Evolutionary conservation across 1,140 invertebrate genomes (phyloP).

Genomic region (Akabosia matsudoensis): DNA sequence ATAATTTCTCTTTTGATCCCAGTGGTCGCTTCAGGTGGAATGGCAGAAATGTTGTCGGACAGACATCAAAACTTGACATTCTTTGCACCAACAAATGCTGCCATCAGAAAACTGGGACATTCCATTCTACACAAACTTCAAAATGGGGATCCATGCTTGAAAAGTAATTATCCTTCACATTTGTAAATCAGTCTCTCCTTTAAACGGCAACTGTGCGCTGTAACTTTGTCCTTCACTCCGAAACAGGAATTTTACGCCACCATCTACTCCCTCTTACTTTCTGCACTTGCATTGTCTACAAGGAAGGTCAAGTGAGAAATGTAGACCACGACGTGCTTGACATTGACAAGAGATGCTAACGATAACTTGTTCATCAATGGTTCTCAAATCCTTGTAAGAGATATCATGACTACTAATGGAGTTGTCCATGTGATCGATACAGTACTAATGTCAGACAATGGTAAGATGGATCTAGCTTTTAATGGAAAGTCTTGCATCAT

Average conservation of each 20-base stretch:
- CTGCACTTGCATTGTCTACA: constrained; percentile 59
- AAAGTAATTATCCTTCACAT: constrained; percentile 41
- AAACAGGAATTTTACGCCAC: constrained; percentile 60
- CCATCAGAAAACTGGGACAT: constrained; percentile 53
- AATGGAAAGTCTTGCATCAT: constrained; percentile 2
- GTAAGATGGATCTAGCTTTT: constrained; percentile 49
- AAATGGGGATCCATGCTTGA: constrained; percentile 49
- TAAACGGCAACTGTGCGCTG: neutral
- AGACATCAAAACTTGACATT: constrained; percentile 56
- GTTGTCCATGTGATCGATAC: constrained; percentile 58
- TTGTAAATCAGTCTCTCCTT: neutral
- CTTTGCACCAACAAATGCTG: constrained; percentile 57
- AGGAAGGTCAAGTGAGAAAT: constrained; percentile 53
- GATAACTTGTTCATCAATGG: constrained; percentile 55
- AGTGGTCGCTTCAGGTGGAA: constrained; percentile 52
- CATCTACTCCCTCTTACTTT: constrained; percentile 65
- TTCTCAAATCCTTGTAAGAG: constrained; percentile 53
- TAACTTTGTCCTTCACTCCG: constrained; percentile 1
- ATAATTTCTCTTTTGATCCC: constrained; percentile 24
- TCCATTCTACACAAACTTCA: constrained; percentile 49
- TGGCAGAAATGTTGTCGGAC: constrained; percentile 51
- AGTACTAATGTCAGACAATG: constrained; percentile 57
- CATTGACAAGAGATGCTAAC: constrained; percentile 56
- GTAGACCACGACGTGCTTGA: constrained; percentile 49
- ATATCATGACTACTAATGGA: constrained; percentile 60